Conservation (phyloP, 2,888 invertebrate species). For the Tubulanus polymorphus region DNA sequence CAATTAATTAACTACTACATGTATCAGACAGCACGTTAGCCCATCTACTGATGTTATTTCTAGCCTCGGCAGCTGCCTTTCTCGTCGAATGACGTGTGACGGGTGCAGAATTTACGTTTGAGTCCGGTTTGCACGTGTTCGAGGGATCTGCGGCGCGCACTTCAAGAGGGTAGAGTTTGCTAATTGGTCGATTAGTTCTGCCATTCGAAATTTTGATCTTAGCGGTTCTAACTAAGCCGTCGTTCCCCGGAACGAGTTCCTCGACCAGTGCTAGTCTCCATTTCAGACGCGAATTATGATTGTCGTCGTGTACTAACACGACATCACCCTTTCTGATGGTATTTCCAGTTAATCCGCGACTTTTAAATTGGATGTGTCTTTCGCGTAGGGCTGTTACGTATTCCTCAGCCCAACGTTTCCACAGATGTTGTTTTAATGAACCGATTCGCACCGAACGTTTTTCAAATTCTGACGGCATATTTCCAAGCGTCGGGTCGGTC, state of each 20-base stretch:
- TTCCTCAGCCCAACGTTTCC: slow-evolving; percentile 13
- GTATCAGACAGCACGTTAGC: no score
- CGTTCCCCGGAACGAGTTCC: slow-evolving; percentile 6
- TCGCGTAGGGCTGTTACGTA: slow-evolving; percentile 1
- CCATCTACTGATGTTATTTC: no score
- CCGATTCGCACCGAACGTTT: no score
- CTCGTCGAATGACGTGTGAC: no score
- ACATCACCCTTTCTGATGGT: background rate
- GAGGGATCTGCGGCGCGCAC: background rate
- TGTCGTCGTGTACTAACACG: background rate
- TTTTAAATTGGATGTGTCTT: background rate
- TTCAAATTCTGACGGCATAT: no score
- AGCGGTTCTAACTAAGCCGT: slow-evolving; percentile 11
- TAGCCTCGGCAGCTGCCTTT: no score
- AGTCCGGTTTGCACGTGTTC: no score
- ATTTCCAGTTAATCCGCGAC: no score
- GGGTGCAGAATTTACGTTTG: no score
- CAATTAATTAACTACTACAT: no score
- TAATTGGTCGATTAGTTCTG: slow-evolving; percentile 8
- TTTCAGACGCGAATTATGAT: background rate
- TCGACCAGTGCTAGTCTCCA: background rate
- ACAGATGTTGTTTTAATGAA: slow-evolving; percentile 10
- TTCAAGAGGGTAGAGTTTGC: slow-evolving; percentile 9
- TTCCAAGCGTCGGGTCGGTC: no score
- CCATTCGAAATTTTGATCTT: slow-evolving; percentile 12